These are phyloP conservation scores for Arctopsyche grandis DNA, from an alignment of 1,140 invertebrate species.

Conservation along the genomic window DNA sequence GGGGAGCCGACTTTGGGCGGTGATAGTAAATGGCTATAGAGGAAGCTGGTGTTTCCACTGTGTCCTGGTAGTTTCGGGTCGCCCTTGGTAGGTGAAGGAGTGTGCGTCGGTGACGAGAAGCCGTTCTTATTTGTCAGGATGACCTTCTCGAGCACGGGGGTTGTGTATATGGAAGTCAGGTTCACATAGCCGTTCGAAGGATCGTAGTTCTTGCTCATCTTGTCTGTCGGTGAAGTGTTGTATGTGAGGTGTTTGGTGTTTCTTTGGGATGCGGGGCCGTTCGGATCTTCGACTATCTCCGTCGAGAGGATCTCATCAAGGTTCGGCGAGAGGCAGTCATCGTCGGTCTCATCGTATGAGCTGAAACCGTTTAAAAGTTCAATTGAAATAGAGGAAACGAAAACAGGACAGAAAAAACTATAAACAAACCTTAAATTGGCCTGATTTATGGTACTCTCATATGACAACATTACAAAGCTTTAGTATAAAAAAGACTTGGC, in stretches of 20 bases:
- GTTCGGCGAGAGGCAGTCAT: constrained; percentile 72
- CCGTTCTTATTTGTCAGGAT: constrained; percentile 58
- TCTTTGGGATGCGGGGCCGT: constrained; percentile 55
- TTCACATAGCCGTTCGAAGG: constrained; percentile 60
- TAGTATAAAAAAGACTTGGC: too few relatives aligned
- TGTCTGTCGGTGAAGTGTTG: neutral
- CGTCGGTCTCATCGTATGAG: constrained; percentile 74
- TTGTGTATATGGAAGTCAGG: constrained; percentile 64
- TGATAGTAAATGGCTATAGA: constrained; percentile 63
- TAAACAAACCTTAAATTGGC: too few relatives aligned
- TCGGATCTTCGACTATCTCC: constrained; percentile 64
- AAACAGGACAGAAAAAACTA: too few relatives aligned
- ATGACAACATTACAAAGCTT: too few relatives aligned
- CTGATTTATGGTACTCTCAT: too few relatives aligned
- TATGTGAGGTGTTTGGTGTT: neutral
- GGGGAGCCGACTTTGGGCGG: constrained; percentile 47
- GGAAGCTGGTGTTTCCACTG: constrained; percentile 62
- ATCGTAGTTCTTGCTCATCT: constrained; percentile 24
- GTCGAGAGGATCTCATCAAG: constrained; percentile 69
- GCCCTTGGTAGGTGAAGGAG: constrained; percentile 56
- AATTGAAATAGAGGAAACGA: neutral
- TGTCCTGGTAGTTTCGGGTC: constrained; percentile 58
- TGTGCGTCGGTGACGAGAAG: constrained; percentile 58
- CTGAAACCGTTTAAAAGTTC: constrained; percentile 58
- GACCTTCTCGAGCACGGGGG: constrained; percentile 53